Evolutionary conservation across 1,140 invertebrate species (phyloP).

Genomic region (Leguminivora glycinivorella): DNA sequence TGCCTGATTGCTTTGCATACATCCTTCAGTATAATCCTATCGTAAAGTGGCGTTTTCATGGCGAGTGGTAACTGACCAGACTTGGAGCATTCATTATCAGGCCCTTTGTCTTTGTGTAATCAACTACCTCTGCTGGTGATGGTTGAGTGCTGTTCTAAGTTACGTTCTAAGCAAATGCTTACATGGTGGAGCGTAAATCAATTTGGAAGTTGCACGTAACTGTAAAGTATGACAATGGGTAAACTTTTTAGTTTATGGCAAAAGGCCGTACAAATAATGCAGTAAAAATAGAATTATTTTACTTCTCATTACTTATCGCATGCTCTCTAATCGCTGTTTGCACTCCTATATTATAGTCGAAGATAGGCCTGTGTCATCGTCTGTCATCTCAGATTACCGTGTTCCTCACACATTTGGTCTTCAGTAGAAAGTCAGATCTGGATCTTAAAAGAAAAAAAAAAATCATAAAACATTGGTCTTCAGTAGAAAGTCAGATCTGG

Average conservation of each 20-base stretch:
- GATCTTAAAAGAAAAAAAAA: no score
- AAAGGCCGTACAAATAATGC: background rate
- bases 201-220: background rate
- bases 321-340: no score
- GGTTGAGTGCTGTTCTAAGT: background rate
- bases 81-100: background rate
- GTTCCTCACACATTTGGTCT: no score
- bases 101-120: background rate
- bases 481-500: no score
- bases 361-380: no score
- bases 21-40: slow-evolving; percentile 66
- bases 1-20: slow-evolving; percentile 65
- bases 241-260: background rate
- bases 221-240: background rate
- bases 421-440: no score
- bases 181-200: background rate
- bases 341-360: no score
- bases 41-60: slow-evolving; percentile 64
- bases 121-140: slow-evolving; percentile 7
- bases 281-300: background rate
- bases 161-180: background rate
- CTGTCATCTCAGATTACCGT: no score
- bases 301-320: no score
- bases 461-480: no score
- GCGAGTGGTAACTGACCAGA: slow-evolving; percentile 29